Evolutionary conservation across 35 echinoderm and acorn worm species (phyloP), one percentile per base, ranked within the genome.

Genomic region (Ptychodera flava): DNA sequence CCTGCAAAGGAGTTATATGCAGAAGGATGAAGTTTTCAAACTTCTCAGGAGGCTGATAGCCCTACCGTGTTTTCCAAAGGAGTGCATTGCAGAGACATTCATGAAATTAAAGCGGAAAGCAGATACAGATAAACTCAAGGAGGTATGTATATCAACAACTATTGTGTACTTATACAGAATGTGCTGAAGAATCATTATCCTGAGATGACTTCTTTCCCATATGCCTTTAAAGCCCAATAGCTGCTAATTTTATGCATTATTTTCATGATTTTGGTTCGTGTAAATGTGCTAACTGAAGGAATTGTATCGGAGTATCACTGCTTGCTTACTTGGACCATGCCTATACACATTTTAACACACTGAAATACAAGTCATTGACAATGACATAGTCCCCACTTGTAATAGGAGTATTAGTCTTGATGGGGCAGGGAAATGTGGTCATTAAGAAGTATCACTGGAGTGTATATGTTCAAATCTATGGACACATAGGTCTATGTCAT

Each of bases 1-100:
- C 2, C 83, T 90, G 22, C 75, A 30, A 33, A 52, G 38, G 0
- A 33, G 82, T 22, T 90, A 90, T 83, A 90, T 6, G 16, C 35
- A 32, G 15, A 31, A 85, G 31, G 16, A 31, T 1, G 75, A 36
- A 12, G 28, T 36, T 22, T 35, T 85, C 22, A 35, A 90, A 1
- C 85, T 85, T 77, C 76, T 90, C 82, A 29, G 45, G 33, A 33
- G 6, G 28, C 35, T 90, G 36, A 90, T 90, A 83, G 64, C 83
- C 0, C 32, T 85, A 22, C 89, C 82, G 0, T 90, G 84, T 32
- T 77, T 90, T 6, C 83, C 83, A 27, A 10, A 16, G 27, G 86
- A 87, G 32, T 32, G 34, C 76, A 87, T 87, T 32, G 0, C 76
- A 0, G 76, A 15, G 1, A 76, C 16, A 15, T 87, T 87, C 34